Percentiles rank a stretch among this genome's conserved stretches.
Conservation (phyloP, 2,888 invertebrate genomes). For the Acronicta psi region DNA sequence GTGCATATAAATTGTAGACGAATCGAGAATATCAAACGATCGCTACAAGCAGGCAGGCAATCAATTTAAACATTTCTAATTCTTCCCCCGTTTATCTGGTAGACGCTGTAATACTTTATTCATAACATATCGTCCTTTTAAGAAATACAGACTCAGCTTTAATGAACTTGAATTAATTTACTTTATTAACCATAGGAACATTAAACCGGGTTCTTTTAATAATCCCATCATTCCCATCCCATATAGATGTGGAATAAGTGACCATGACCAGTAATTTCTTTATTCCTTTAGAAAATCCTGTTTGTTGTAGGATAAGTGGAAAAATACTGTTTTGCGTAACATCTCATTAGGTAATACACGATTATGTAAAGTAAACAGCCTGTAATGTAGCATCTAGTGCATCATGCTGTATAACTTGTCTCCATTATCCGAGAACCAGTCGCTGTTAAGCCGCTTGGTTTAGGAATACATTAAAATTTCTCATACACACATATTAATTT, state of each 20-base stretch:
- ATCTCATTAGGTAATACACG: conserved; percentile 64
- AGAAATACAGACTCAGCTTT: conserved; percentile 2
- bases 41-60: neutral
- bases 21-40: conserved; percentile 26
- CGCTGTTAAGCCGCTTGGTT: conserved; percentile 42
- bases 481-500: conserved; percentile 27
- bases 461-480: conserved; percentile 53
- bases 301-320: conserved; percentile 46
- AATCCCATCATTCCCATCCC: conserved; percentile 13
- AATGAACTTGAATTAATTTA: conserved; percentile 18
- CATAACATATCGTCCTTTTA: conserved; percentile 5
- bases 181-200: conserved; percentile 20
- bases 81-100: conserved; percentile 12
- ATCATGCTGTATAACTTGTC: conserved; percentile 53
- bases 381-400: conserved; percentile 59
- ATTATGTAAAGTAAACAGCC: conserved; percentile 67
- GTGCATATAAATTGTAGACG: conserved; percentile 33
- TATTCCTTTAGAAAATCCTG: conserved; percentile 51
- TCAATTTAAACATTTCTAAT: conserved; percentile 19
- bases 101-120: neutral
- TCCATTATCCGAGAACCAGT: conserved; percentile 56
- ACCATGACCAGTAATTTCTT: conserved; percentile 44
- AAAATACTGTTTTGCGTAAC: conserved; percentile 63
- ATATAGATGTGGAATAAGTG: conserved; percentile 23
- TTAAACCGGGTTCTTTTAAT: conserved; percentile 4